Conservation (phyloP, 2,113 vertebrate species). For the Colius striatus region DNA sequence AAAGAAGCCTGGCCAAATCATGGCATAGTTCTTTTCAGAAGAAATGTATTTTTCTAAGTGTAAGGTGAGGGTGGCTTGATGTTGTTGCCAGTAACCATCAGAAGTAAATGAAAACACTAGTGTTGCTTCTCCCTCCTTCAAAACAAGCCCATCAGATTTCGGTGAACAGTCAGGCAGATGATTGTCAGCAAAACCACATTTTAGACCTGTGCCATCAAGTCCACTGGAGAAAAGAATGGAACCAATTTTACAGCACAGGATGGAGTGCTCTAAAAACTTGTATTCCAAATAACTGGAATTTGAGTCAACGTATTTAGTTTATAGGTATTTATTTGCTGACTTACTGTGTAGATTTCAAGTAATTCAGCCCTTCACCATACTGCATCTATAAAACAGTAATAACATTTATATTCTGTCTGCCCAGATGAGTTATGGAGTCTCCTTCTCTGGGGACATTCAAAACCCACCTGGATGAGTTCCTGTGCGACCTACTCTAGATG, state of each 20-base stretch:
- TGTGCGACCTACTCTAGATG: no score
- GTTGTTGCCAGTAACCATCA: neutral
- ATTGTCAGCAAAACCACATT: neutral
- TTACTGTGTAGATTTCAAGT: neutral
- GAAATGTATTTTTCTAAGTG: neutral
- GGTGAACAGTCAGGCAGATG: neutral
- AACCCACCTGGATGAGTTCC: no score
- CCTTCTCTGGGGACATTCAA: no score
- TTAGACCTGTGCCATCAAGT: neutral
- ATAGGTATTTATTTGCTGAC: neutral
- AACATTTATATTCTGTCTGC: neutral
- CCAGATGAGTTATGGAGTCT: no score
- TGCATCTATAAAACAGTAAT: neutral
- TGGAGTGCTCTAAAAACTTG: neutral
- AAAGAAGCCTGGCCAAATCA: neutral
- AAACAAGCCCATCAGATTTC: neutral
- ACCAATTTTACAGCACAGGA: neutral
- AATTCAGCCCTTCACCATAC: neutral
- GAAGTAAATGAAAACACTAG: neutral
- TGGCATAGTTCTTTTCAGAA: neutral
- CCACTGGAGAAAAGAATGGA: neutral
- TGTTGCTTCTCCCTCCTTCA: neutral
- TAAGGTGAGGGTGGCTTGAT: neutral
- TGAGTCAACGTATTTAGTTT: neutral
- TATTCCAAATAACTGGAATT: neutral